Base-by-base conservation (phyloP, 2,113 vertebrate species). In the Coptodon rendalli region DNA sequence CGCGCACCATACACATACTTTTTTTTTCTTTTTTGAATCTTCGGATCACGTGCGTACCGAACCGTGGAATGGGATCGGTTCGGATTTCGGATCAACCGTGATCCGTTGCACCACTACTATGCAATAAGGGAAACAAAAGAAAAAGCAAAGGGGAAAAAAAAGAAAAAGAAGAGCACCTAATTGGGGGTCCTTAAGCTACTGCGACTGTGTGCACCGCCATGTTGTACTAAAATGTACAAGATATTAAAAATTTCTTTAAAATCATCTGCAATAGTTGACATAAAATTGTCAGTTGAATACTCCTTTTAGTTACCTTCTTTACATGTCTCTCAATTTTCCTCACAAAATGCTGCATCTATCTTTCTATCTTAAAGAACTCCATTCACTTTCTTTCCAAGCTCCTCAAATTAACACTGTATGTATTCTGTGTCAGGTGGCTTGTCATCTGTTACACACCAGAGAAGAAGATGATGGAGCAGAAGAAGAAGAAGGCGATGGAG, bases 381-480 rank as follows among this genome's bases (percentile, higher is more conserved):
- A 61, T 34, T 63, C 16, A 19, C 59, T 63, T 63, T 63, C 2
- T 19, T 34, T 63, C 29, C 59, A 63, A 63, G 29, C 29, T 34
- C 38, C 38, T 40, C 9, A 45, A 8, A 22, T 54, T 5, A 22
- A 19, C 54, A 81, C 12, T 36, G 3, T 9, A 6, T 12, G 29
- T 7, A 73, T 11, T 10, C 34, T 19, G 9, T 45, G 34, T 56
- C 4, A 3, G 12, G 22, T 29, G 38, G 38, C 38, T 45, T 9
- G 5, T 56, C 14, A 29, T 43, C 2, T 17, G 13, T 45, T 81
- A 90, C 94, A 9, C 89, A 98, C 98, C 96, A 96, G 91, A 50
- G 95, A 86, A 31, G 93, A 91, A 76, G 40, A 76, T 19, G 40
- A 73, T 48, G n/a, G 92, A 84, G 1, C 81, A 76, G 89, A 89